phyloP scores from a whole-genome alignment of 2,888 invertebrate genomes.

The Camponotus fellah region DNA sequence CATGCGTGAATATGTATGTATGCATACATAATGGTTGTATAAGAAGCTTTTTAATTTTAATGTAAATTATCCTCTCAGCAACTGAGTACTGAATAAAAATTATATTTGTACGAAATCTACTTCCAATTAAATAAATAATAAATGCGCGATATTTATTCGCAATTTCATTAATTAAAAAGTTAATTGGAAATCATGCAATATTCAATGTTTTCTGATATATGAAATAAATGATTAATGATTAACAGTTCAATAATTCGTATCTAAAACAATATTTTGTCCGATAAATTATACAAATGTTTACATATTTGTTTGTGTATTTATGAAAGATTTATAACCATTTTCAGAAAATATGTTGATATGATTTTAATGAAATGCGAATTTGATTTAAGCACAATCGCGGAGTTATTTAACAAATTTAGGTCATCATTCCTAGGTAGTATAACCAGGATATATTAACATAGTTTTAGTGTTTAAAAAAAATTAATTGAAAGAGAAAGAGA shows the following conservation, averaged over 20 bases:
- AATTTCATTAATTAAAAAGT: not conserved
- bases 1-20: not conserved
- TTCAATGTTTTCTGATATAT: not conserved
- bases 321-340: not conserved
- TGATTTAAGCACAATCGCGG: not conserved
- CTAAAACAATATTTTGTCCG: constrained; percentile 1
- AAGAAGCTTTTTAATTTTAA: constrained; percentile 16
- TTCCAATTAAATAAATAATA: not conserved
- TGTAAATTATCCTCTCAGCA: not conserved
- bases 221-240: not conserved
- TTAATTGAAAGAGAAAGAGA: not conserved
- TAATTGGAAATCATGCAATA: not conserved
- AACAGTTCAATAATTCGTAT: not conserved
- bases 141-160: not conserved
- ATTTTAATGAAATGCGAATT: not conserved
- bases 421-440: not conserved
- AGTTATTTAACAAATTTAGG: constrained; percentile 16
- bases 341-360: not conserved
- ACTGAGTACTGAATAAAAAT: not conserved
- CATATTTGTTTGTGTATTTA: not conserved
- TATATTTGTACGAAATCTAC: not conserved
- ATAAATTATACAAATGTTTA: not conserved
- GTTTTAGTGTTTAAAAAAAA: not conserved
- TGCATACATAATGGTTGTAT: not conserved
- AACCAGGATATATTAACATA: not conserved